phyloP scores from a whole-genome alignment of 1,140 invertebrate species.

The Zaprionus kolodkinae region DNA sequence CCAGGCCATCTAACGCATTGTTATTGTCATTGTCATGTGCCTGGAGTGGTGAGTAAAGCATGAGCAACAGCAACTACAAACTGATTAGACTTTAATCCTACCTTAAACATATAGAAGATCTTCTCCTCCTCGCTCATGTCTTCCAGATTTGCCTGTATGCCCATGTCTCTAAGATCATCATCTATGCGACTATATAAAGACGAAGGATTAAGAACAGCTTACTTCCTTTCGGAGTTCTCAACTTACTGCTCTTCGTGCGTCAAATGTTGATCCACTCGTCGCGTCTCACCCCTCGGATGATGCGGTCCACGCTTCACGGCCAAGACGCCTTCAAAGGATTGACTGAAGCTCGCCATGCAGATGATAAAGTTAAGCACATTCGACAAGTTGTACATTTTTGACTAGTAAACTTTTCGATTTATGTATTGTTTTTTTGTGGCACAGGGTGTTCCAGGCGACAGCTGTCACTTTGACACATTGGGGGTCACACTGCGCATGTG shows the following conservation, averaged over 20 bases:
- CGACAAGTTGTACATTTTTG: slow-evolving; percentile 74
- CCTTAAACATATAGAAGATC: slow-evolving; percentile 87
- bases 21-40: slow-evolving; percentile 88
- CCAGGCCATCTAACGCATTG: slow-evolving; percentile 90
- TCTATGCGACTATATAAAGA: slow-evolving; percentile 65
- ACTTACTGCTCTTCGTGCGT: slow-evolving; percentile 88
- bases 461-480: slow-evolving; percentile 47
- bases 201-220: background rate
- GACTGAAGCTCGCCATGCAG: slow-evolving; percentile 75
- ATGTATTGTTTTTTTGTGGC: slow-evolving; percentile 19
- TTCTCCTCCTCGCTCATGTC: slow-evolving; percentile 89
- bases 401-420: slow-evolving; percentile 23
- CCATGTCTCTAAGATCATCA: slow-evolving; percentile 73
- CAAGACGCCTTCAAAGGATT: slow-evolving; percentile 61
- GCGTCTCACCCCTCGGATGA: slow-evolving; percentile 87
- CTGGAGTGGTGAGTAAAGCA: slow-evolving; percentile 77
- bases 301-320: slow-evolving; percentile 87
- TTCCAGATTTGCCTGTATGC: slow-evolving; percentile 74
- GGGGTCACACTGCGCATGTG: slow-evolving; percentile 43
- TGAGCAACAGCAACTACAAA: background rate
- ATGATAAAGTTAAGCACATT: slow-evolving; percentile 80
- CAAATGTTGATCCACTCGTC: slow-evolving; percentile 87
- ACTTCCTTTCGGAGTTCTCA: background rate
- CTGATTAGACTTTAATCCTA: slow-evolving; percentile 52
- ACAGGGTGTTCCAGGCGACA: slow-evolving; percentile 36